Conservation (phyloP, 2,113 vertebrate genomes). For the Equus quagga region DNA sequence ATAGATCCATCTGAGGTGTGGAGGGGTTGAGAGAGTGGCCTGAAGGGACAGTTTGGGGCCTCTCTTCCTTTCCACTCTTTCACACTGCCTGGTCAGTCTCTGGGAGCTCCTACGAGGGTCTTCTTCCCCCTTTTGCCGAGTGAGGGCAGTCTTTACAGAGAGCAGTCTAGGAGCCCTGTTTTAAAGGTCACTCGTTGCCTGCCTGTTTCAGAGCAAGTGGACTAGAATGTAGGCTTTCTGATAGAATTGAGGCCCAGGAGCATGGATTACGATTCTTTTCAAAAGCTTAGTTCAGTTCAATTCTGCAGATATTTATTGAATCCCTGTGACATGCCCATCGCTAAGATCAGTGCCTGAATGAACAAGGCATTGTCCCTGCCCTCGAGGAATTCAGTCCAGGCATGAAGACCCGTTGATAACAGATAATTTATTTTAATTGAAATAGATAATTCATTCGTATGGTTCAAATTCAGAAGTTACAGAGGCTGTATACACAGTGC, state of each 20-base stretch:
- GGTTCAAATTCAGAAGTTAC: no score
- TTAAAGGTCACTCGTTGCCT: background rate
- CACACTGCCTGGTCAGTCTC: background rate
- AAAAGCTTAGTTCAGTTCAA: background rate
- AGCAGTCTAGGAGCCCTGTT: no score
- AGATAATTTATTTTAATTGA: background rate
- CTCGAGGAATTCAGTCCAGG: background rate
- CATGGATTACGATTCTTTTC: background rate
- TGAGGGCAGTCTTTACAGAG: background rate
- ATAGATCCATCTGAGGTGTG: background rate
- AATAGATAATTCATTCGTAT: background rate
- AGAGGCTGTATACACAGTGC: fast-evolving
- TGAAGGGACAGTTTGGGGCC: background rate
- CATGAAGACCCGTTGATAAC: background rate
- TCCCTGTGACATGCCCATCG: fast-evolving
- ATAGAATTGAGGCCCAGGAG: background rate
- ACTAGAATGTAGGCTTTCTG: background rate
- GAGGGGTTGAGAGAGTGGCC: background rate
- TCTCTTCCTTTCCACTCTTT: background rate
- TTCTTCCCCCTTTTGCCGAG: background rate
- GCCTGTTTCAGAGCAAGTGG: background rate
- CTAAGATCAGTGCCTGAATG: background rate
- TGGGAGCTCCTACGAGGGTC: no score
- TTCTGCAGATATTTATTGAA: background rate
- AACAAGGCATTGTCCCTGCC: background rate